Conservation (phyloP, 2,888 invertebrate species). For the Hydrotaea diabolus region DNA sequence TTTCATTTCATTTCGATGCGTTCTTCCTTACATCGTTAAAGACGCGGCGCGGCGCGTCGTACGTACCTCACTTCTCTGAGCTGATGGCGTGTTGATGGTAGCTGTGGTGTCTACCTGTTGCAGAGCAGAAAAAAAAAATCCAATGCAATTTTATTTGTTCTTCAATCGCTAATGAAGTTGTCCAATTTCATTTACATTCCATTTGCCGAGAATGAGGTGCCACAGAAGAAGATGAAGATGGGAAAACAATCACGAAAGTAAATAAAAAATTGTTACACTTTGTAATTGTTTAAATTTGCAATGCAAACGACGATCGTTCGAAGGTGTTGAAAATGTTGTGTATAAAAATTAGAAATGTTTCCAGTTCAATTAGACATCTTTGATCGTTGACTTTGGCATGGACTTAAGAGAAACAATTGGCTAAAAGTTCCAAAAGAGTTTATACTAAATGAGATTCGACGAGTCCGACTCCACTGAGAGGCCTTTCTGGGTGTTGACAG, state of each 20-base stretch:
- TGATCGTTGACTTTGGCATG: too few species aligned
- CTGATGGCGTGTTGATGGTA: neutral
- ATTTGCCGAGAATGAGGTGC: neutral
- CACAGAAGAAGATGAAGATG: neutral
- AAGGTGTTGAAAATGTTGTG: neutral
- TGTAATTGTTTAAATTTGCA: constrained; percentile 18
- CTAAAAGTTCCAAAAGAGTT: too few species aligned
- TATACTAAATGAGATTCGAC: too few species aligned
- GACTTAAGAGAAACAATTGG: too few species aligned
- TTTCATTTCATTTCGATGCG: constrained; percentile 53
- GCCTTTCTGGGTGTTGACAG: too few species aligned
- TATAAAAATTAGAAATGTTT: neutral
- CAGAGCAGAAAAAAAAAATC: neutral
- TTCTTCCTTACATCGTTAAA: constrained; percentile 8
- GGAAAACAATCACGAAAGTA: neutral
- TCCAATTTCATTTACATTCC: constrained; percentile 61
- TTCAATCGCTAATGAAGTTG: constrained; percentile 64
- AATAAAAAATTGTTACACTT: neutral
- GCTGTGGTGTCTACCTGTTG: neutral
- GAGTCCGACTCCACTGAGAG: too few species aligned
- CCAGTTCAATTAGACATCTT: too few species aligned
- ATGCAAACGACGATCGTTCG: neutral
- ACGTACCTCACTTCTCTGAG: neutral
- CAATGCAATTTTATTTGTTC: constrained; percentile 59
- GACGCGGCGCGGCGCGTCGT: too few species aligned